phyloP scores from a whole-genome alignment of 2,888 invertebrate genomes.

The Cheiracanthium punctorium region DNA sequence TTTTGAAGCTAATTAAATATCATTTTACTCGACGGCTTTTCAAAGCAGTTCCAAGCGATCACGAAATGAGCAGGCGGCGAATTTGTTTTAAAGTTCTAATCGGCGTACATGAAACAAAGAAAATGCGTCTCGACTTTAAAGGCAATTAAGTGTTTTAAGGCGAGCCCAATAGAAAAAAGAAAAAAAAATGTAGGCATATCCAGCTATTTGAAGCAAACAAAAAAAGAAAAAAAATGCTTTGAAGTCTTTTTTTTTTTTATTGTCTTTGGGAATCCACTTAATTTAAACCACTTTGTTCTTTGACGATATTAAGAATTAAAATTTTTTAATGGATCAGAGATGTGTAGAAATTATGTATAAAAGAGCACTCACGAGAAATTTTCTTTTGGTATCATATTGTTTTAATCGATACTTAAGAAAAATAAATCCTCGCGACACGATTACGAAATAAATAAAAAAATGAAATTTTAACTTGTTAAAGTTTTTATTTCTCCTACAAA shows the following conservation, averaged over 20 bases:
- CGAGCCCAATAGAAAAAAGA: background rate
- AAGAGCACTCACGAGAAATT: background rate
- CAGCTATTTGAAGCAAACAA: background rate
- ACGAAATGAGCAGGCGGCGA: background rate
- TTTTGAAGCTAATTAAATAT: constrained; percentile 50
- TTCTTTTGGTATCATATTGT: background rate
- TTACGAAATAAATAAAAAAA: no score
- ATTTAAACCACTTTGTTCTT: constrained; percentile 11
- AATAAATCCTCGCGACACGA: background rate
- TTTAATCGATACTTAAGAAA: background rate
- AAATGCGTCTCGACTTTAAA: background rate
- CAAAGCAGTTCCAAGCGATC: background rate
- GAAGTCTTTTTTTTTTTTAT: constrained; percentile 22
- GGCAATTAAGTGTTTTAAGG: constrained; percentile 39
- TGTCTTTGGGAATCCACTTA: background rate
- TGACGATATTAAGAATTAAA: background rate
- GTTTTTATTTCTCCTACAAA: no score
- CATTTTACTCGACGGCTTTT: background rate
- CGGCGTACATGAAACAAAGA: constrained; percentile 17
- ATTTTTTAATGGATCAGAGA: no score
- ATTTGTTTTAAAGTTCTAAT: constrained; percentile 41
- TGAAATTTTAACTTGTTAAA: no score
- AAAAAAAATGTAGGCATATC: no score
- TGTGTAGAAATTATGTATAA: background rate
- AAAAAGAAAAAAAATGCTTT: background rate